Conservation (phyloP, 2,888 invertebrate genomes). For the Orthosia gracilis region DNA sequence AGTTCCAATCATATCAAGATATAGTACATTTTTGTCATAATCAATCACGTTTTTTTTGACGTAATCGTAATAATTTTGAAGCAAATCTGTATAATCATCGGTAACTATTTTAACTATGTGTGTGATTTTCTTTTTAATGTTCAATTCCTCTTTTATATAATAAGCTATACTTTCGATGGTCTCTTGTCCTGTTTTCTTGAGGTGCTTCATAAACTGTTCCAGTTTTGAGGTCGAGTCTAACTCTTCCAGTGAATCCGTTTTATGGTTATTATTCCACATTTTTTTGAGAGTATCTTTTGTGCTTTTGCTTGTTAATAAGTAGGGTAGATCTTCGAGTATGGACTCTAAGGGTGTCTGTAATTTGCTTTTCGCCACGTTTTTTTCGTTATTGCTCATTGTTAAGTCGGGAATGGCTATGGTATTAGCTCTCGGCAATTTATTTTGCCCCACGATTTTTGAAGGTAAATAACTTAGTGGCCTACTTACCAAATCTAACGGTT, state of each 20-base stretch:
- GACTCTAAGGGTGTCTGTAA: not conserved
- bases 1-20: constrained; percentile 68
- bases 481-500: not conserved
- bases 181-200: constrained; percentile 35
- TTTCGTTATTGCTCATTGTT: not conserved
- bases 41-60: not conserved
- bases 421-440: not conserved
- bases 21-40: constrained; percentile 62
- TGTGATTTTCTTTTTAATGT: constrained; percentile 19
- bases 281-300: not conserved
- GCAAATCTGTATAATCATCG: constrained; percentile 26
- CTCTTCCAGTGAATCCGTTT: not conserved
- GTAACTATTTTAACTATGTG: not conserved
- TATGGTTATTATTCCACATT: not conserved
- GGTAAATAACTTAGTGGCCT: not conserved
- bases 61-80: constrained; percentile 46
- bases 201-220: constrained; percentile 22
- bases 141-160: constrained; percentile 30
- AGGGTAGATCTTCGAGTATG: not conserved
- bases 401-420: constrained; percentile 10
- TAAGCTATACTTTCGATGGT: constrained; percentile 1
- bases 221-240: not conserved
- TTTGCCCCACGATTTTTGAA: not conserved
- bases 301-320: not conserved
- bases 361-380: no score